Percentiles rank a stretch among this genome's conserved stretches.
Evolutionary conservation across 2,888 invertebrate genomes (phyloP).

Genomic region (Dioctria linearis): DNA sequence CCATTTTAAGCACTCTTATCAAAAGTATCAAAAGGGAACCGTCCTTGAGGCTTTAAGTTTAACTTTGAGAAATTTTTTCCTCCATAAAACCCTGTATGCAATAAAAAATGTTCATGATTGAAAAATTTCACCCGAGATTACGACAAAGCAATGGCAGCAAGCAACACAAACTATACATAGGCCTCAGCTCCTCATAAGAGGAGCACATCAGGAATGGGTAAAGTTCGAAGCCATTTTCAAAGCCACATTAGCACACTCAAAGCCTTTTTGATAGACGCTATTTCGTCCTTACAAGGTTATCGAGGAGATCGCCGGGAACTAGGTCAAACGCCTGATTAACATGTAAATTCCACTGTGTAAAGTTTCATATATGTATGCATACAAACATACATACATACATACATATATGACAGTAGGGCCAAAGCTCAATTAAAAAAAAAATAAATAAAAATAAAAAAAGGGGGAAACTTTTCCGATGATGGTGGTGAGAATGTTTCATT

Average conservation of each 20-base stretch:
- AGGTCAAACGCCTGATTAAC: constrained; percentile 37
- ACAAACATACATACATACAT: no score
- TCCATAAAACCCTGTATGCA: constrained; percentile 16
- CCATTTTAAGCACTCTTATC: constrained; percentile 27
- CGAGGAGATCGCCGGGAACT: constrained; percentile 9
- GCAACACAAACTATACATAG: constrained; percentile 3
- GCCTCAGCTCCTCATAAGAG: neutral
- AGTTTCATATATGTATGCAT: no score
- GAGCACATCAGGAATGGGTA: neutral
- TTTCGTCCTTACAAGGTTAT: constrained; percentile 32
- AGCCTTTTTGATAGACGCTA: constrained; percentile 12
- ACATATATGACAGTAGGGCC: no score
- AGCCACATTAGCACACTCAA: constrained; percentile 14
- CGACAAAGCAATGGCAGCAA: neutral
- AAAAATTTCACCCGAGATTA: neutral
- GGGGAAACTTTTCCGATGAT: neutral
- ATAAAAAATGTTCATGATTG: constrained; percentile 23
- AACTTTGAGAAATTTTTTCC: neutral
- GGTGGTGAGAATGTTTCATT: neutral
- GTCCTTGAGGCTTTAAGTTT: constrained; percentile 30
- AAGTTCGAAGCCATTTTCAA: constrained; percentile 10
- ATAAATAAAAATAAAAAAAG: neutral
- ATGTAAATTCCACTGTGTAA: constrained; percentile 5
- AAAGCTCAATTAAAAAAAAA: no score
- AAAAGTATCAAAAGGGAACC: constrained; percentile 23